These are phyloP conservation scores for Lycocerus yunnanus DNA, from an alignment of 2,888 invertebrate species.

Conservation along the genomic window DNA sequence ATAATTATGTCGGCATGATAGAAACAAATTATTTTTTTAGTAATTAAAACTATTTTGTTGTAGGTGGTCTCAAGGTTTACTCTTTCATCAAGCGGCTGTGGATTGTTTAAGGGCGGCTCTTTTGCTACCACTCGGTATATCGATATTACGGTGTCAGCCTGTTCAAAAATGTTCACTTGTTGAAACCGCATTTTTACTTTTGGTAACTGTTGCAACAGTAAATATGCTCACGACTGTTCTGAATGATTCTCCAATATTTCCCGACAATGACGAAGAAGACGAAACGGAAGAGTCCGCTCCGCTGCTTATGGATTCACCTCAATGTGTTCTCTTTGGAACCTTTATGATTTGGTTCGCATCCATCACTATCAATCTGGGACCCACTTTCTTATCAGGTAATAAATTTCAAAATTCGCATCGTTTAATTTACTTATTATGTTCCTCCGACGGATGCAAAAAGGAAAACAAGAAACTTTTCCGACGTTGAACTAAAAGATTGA, in stretches of 20 bases:
- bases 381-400: conserved; percentile 78
- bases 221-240: conserved; percentile 87
- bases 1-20: not conserved
- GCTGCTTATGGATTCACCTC: conserved; percentile 81
- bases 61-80: conserved; percentile 85
- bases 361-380: conserved; percentile 87
- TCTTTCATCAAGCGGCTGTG: conserved; percentile 84
- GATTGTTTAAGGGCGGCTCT: conserved; percentile 83
- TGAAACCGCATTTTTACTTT: conserved; percentile 84
- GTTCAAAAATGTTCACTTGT: conserved; percentile 85
- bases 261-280: conserved; percentile 66
- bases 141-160: conserved; percentile 80
- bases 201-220: conserved; percentile 89
- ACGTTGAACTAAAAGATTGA: not conserved
- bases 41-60: conserved; percentile 20
- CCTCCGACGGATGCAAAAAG: too few relatives aligned
- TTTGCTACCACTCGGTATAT: conserved; percentile 76
- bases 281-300: conserved; percentile 61
- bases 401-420: not conserved
- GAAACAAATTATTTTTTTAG: not conserved
- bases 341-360: conserved; percentile 95
- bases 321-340: conserved; percentile 88
- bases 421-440: not conserved
- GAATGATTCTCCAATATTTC: conserved; percentile 84
- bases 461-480: not conserved